Conservation (phyloP, 2,113 vertebrate genomes). For the Cervus canadensis region DNA sequence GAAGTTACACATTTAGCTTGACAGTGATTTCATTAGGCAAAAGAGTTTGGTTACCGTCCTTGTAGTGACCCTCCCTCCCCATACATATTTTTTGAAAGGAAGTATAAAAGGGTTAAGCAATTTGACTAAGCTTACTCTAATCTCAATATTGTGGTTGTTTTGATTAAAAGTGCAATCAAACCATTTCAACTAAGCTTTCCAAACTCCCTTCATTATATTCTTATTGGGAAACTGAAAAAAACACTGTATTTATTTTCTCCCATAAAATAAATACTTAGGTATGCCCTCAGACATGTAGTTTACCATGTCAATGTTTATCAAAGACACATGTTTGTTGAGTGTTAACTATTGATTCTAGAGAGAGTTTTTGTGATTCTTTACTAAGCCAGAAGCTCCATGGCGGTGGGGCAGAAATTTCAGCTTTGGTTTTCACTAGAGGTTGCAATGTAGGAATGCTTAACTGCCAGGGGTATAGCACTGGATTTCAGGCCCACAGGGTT, state of each 20-base stretch:
- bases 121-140: constrained; percentile 34
- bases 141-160: constrained; percentile 16
- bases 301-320: neutral
- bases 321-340: neutral
- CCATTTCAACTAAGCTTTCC: neutral
- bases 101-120: constrained; percentile 47
- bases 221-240: constrained; percentile 11
- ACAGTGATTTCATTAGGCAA: constrained; percentile 36
- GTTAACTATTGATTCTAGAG: constrained; percentile 19
- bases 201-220: neutral
- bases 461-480: neutral
- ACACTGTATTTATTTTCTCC: neutral
- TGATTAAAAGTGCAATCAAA: constrained; percentile 45
- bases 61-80: neutral
- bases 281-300: neutral
- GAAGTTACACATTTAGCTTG: constrained; percentile 42
- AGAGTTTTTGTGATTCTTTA: neutral
- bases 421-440: neutral
- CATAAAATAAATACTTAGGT: neutral
- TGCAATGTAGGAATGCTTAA: neutral
- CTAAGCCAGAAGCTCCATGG: neutral
- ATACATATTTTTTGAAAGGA: constrained; percentile 40
- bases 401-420: neutral
- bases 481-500: neutral
- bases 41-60: neutral